Conservation (phyloP, 2,888 invertebrate species). For the Ecdyonurus torrentis region DNA sequence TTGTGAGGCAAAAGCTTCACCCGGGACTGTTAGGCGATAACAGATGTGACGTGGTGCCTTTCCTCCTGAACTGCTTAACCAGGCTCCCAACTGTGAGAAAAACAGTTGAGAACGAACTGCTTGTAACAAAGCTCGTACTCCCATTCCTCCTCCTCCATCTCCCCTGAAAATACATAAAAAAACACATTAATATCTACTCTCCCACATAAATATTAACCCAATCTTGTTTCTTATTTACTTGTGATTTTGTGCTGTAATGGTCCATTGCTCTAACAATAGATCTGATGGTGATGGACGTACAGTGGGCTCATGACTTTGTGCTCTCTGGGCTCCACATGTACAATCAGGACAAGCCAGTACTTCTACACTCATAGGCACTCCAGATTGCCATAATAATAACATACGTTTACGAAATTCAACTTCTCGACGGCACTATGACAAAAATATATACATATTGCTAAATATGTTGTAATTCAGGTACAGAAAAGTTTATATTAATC, state of each 20-base stretch:
- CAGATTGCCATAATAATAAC: constrained; percentile 48
- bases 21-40: constrained; percentile 51
- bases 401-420: constrained; percentile 35
- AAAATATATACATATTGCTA: no score
- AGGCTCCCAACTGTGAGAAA: constrained; percentile 92
- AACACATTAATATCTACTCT: no score
- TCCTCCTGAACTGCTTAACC: constrained; percentile 42
- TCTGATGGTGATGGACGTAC: constrained; percentile 24
- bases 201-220: neutral
- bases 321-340: constrained; percentile 30
- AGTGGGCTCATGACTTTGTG: constrained; percentile 23
- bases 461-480: no score
- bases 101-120: constrained; percentile 89
- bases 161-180: no score
- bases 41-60: constrained; percentile 31
- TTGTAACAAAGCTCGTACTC: constrained; percentile 59
- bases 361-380: constrained; percentile 62
- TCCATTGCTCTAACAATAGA: constrained; percentile 64
- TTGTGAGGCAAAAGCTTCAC: constrained; percentile 40
- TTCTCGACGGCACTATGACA: constrained; percentile 35
- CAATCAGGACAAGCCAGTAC: constrained; percentile 61
- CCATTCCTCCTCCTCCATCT: neutral
- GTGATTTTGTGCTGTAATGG: constrained; percentile 43
- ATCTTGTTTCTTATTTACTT: constrained; percentile 35
- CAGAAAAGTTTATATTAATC: no score